Evolutionary conservation across 2,113 vertebrate species (phyloP).

Genomic region (Entomyzon cyanotis): DNA sequence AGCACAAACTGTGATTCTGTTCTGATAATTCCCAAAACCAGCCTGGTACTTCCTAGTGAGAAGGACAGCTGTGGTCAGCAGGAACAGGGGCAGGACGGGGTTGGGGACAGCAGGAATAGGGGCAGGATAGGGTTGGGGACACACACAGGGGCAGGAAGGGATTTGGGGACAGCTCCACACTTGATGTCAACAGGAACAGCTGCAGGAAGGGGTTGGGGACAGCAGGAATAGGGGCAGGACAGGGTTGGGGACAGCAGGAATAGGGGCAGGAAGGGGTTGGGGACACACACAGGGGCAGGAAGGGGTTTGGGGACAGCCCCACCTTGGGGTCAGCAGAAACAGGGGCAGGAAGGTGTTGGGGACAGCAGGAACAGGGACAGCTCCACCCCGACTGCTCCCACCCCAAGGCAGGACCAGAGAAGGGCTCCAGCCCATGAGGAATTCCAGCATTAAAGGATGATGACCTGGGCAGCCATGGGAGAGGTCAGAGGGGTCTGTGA

Average conservation of each 20-base stretch:
- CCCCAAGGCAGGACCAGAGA: background rate
- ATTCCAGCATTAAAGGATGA: background rate
- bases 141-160: background rate
- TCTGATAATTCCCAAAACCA: background rate
- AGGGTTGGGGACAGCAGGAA: no score
- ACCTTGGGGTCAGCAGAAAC: background rate
- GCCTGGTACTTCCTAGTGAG: fast-evolving
- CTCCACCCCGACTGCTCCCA: background rate
- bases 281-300: background rate
- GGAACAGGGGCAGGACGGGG: background rate
- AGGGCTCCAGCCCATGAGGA: background rate
- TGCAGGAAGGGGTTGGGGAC: background rate
- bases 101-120: background rate
- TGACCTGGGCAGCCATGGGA: background rate
- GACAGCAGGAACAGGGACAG: no score
- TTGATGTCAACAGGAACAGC: background rate
- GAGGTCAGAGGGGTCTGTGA: background rate
- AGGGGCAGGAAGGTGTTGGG: background rate
- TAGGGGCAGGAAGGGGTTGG: no score
- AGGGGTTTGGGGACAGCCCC: background rate
- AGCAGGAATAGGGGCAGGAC: no score
- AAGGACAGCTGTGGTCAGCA: background rate
- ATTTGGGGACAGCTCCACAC: background rate
- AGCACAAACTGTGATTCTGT: background rate
- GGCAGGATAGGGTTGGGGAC: background rate